Conservation (phyloP, 2,113 vertebrate species). For the Anhinga anhinga region DNA sequence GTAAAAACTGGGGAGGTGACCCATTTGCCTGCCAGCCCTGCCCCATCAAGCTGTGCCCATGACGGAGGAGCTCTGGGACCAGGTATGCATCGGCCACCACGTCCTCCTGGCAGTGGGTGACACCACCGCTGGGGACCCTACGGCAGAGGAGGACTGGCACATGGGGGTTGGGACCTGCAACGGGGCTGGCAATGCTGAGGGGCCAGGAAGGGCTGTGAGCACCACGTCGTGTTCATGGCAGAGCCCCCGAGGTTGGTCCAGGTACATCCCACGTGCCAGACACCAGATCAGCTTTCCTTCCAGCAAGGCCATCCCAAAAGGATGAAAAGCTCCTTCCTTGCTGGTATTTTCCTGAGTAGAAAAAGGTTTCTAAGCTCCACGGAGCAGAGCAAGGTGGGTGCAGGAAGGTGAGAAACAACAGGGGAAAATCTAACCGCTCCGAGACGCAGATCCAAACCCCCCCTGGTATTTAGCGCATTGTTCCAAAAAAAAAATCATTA, state of each 20-base stretch:
- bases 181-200: neutral
- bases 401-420: constrained; percentile 8
- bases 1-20: neutral
- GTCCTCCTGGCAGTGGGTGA: neutral
- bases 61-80: neutral
- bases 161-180: neutral
- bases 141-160: neutral
- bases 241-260: rapidly evolving
- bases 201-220: neutral
- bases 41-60: neutral
- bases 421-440: neutral
- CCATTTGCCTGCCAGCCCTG: neutral
- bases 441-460: neutral
- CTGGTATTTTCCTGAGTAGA: neutral
- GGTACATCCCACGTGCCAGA: rapidly evolving
- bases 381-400: neutral
- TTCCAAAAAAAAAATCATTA: constrained; percentile 31
- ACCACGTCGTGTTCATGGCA: rapidly evolving
- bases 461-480: neutral
- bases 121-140: neutral
- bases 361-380: neutral
- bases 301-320: neutral
- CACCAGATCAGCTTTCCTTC: neutral
- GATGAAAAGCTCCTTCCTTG: neutral
- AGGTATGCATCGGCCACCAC: neutral